These are phyloP conservation scores for Cancer borealis DNA, from an alignment of 2,888 invertebrate species.

Conservation along the genomic window DNA sequence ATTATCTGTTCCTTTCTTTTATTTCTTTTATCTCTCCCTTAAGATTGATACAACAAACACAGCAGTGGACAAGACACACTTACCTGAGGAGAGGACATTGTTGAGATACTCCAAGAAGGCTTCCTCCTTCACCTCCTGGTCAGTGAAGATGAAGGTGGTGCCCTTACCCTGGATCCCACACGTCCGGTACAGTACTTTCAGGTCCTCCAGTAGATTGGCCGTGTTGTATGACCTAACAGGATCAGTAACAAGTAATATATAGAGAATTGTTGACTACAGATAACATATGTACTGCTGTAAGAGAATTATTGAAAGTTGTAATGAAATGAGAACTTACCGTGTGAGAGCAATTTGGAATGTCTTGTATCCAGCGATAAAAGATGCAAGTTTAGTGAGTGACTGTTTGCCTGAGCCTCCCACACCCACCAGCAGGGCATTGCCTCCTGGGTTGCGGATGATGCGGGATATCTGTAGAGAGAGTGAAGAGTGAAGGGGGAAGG, in stretches of 20 bases:
- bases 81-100: conserved; percentile 92
- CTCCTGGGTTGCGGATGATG: conserved; percentile 95
- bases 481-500: background rate
- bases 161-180: conserved; percentile 98
- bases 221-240: conserved; percentile 90
- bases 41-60: too few species aligned
- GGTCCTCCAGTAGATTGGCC: conserved; percentile 96
- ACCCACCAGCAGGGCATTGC: conserved; percentile 96
- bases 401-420: conserved; percentile 99
- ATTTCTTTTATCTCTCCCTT: too few species aligned
- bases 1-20: background rate
- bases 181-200: conserved; percentile 93
- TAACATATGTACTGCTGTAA: background rate
- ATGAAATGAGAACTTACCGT: conserved; percentile 81
- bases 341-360: conserved; percentile 97
- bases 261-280: background rate
- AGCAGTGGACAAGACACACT: conserved; percentile 65
- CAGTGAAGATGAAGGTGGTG: conserved; percentile 97
- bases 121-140: conserved; percentile 98
- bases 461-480: conserved; percentile 86
- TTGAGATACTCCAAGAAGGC: conserved; percentile 97
- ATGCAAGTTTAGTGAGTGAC: conserved; percentile 95
- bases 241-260: background rate
- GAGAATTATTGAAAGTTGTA: background rate
- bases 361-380: conserved; percentile 98